Conservation (phyloP, 1,140 invertebrate species). For the Nasonia giraulti region DNA sequence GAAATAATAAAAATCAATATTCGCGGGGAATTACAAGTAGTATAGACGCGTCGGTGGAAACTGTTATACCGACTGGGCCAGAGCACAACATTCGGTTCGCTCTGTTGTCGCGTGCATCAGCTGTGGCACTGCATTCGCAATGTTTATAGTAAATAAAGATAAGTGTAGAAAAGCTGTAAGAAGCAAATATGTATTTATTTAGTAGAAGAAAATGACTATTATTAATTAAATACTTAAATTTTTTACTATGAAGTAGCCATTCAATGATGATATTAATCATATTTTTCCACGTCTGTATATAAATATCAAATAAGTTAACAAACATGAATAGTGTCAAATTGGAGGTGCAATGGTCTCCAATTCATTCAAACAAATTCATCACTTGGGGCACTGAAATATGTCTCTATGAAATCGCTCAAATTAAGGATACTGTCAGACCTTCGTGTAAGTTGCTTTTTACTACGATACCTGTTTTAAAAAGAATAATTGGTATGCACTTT, state of each 20-base stretch:
- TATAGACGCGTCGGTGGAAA: no score
- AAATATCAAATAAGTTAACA: conserved; percentile 20
- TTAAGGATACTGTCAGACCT: conserved; percentile 76
- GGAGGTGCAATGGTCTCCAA: conserved; percentile 88
- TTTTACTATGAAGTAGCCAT: conserved; percentile 12
- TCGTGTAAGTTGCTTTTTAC: conserved; percentile 72
- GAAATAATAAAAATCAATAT: no score
- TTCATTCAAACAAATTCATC: conserved; percentile 86
- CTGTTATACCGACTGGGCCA: no score
- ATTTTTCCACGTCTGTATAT: conserved; percentile 4
- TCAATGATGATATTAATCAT: background rate
- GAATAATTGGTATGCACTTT: background rate
- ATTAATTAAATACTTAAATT: conserved; percentile 33
- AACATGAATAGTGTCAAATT: conserved; percentile 72
- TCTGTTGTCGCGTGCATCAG: background rate
- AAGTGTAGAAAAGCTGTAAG: conserved; percentile 6
- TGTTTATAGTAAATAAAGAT: conserved; percentile 48
- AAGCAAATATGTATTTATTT: conserved; percentile 32
- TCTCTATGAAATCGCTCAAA: conserved; percentile 83
- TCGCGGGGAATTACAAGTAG: no score
- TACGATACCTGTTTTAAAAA: background rate
- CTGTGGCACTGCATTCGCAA: conserved; percentile 21
- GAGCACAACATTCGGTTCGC: background rate
- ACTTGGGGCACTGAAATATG: conserved; percentile 90
- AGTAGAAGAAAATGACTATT: conserved; percentile 17